These are phyloP conservation scores for Smithornis capensis DNA, from an alignment of 2,113 vertebrate species.

Conservation along the genomic window DNA sequence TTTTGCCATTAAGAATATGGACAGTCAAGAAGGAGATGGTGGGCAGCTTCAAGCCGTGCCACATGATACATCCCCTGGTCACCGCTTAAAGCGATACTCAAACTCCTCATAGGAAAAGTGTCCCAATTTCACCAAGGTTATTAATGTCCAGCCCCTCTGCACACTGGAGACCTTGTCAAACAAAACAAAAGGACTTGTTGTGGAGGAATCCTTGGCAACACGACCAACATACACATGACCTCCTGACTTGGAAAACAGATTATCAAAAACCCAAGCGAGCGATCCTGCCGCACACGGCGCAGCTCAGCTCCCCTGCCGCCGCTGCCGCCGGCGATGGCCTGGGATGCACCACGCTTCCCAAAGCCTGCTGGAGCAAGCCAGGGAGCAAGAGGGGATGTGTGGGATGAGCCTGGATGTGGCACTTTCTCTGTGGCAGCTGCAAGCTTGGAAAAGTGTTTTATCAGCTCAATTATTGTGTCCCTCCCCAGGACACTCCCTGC, in stretches of 20 bases:
- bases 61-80: fast-evolving
- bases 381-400: fast-evolving
- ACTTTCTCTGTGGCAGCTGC: neutral
- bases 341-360: fast-evolving
- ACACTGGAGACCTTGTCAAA: conserved; percentile 23
- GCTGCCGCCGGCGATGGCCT: fast-evolving
- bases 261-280: neutral
- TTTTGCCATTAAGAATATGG: neutral
- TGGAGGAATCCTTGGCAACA: conserved; percentile 45
- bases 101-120: fast-evolving
- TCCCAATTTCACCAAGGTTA: neutral
- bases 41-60: neutral
- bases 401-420: neutral
- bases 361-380: neutral
- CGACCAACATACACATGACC: neutral
- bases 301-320: neutral
- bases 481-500: neutral
- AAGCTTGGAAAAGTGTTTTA: neutral
- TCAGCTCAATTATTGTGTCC: neutral
- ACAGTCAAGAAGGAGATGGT: neutral
- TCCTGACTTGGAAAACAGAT: neutral
- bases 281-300: fast-evolving
- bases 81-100: neutral
- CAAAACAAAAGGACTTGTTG: conserved; percentile 35
- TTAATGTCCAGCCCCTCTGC: neutral